Percentiles rank a stretch among this genome's conserved stretches.
phyloP scores from a whole-genome alignment of 2,797 vertebrate species.

The Aldrovandia affinis region DNA sequence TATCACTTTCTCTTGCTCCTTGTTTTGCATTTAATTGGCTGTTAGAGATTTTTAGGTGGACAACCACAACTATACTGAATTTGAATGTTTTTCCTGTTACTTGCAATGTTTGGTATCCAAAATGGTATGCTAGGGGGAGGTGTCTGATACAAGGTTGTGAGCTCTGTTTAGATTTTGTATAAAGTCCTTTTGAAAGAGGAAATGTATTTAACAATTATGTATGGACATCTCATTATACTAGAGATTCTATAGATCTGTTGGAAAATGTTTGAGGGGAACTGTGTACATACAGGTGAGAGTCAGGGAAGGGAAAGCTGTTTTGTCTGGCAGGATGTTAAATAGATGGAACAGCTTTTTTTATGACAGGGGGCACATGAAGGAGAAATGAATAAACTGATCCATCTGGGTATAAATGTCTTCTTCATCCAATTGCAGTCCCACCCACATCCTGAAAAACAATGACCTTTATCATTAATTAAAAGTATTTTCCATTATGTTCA shows the following conservation, averaged over 20 bases:
- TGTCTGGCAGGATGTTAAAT: not conserved
- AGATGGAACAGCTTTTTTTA: not conserved
- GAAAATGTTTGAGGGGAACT: not conserved
- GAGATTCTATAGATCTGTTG: not conserved
- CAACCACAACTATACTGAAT: not conserved
- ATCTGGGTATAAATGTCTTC: not conserved
- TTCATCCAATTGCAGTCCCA: not conserved
- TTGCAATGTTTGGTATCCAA: not conserved
- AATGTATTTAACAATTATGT: not conserved
- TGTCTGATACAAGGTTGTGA: not conserved
- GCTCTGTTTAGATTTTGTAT: not conserved
- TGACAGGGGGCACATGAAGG: not conserved
- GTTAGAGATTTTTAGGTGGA: not conserved
- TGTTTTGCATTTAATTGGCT: not conserved
- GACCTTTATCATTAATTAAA: conserved; percentile 14
- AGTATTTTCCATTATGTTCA: conserved; percentile 14
- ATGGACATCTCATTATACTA: not conserved
- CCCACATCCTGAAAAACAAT: not conserved
- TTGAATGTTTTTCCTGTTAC: not conserved
- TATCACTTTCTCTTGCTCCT: too few relatives aligned
- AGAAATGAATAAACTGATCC: not conserved
- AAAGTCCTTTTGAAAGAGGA: not conserved
- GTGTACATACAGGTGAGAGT: not conserved
- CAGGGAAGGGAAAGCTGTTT: not conserved
- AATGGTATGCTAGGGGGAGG: not conserved